Conservation (phyloP, 2,888 invertebrate species). For the Meloe dianella region DNA sequence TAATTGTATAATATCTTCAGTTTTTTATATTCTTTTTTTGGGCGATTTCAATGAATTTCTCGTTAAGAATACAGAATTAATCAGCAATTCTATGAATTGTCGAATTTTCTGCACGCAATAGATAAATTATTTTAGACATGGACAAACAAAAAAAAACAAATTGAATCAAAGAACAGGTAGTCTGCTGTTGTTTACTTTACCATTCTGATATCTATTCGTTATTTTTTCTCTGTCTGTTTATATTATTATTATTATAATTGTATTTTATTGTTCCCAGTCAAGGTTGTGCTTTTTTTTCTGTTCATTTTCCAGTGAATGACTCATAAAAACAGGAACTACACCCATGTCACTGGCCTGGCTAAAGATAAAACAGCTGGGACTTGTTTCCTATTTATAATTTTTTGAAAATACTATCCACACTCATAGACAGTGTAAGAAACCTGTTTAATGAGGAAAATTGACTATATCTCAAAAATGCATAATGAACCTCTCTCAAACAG, state of each 20-base stretch:
- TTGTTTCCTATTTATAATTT: background rate
- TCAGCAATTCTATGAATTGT: background rate
- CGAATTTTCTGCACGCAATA: background rate
- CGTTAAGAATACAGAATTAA: no score
- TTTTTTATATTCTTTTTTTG: no score
- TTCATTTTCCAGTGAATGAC: background rate
- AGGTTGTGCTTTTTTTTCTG: background rate
- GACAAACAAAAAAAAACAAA: background rate
- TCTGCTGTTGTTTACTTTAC: background rate
- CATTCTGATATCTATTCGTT: background rate
- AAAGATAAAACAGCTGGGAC: background rate
- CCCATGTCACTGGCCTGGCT: constrained; percentile 15
- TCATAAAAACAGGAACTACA: constrained; percentile 17
- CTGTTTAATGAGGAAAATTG: no score
- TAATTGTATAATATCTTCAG: no score
- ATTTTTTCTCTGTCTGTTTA: background rate
- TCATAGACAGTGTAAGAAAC: no score
- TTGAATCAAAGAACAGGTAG: background rate
- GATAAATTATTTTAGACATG: background rate
- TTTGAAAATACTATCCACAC: no score
- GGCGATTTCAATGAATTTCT: no score
- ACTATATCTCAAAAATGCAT: no score
- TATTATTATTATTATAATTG: background rate
- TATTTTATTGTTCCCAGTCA: background rate
- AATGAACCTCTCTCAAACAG: no score